Evolutionary conservation across 2,888 invertebrate genomes (phyloP), one percentile per base, ranked within the genome.

Genomic region (Coecobrya sp.): DNA sequence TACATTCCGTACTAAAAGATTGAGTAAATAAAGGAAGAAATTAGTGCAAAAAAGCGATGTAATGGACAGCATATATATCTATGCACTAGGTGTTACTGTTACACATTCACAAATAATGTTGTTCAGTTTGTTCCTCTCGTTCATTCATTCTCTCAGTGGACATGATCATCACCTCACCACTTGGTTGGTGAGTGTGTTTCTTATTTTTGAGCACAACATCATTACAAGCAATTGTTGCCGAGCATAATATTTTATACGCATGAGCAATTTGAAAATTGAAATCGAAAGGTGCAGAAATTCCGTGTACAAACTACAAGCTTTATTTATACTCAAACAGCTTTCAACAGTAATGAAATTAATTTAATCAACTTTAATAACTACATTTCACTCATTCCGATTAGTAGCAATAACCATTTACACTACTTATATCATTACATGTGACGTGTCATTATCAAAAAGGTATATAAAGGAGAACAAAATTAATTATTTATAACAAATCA

Each of bases 331-430:
- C 70, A 22, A 1, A 19, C 11, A 49, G 49, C 76, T 76, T 76
- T 76, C 76, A 76, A 49, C 49, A 68, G 49, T 25, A 27, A 27
- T 16, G n/a, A 68, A 22, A 55, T 68, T 55, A 45, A 36, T 86
- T 70, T 49, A 76, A 88, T 55, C 89, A 79, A 52, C 73, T 89
- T 62, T 89, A 89, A 89, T 89, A 76, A 62, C 81, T 42, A 89
- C 89, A 82, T 89, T 89, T 89, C 89, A 89, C 89, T 59, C 42
- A 36, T 49, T 76, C 76, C 49, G 49, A 36, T 49, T 45, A 25
- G 19, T 42, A 49, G 73, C 42, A 76, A 49, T 22, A 73, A 30
- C 36, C 59, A 19, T n/a, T 1, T 82, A 30, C 8, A 13, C 1
- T 22, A 62, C 22, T 30, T 59, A 36, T 73, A 19, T 73, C 59